phyloP scores from a whole-genome alignment of 1,140 invertebrate genomes.

The Drosophila guanche region DNA sequence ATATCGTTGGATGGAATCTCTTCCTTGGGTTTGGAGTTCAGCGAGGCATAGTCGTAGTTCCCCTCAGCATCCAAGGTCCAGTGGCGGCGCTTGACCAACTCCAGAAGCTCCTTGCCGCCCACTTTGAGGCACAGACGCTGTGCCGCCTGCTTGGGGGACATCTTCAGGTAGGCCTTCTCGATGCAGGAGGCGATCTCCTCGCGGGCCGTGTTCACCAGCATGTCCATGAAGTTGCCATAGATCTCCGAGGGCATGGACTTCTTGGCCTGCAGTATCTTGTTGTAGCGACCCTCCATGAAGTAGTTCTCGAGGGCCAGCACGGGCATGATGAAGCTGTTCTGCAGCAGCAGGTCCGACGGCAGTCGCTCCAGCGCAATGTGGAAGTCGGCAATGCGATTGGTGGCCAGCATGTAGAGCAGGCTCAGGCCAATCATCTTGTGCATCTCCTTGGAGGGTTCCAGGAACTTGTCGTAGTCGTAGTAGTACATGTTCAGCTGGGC shows the following conservation, averaged over 20 bases:
- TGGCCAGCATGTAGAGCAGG: conserved; percentile 96
- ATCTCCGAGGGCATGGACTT: conserved; percentile 96
- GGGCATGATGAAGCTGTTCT: conserved; percentile 96
- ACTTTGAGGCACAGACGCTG: conserved; percentile 94
- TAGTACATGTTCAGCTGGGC: conserved; percentile 98
- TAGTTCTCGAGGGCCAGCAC: conserved; percentile 98
- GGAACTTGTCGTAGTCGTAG: conserved; percentile 96
- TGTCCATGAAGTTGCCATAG: conserved; percentile 99
- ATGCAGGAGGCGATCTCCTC: conserved; percentile 98
- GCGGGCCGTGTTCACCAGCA: conserved; percentile 96
- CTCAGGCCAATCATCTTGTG: conserved; percentile 98
- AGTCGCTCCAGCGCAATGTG: conserved; percentile 98
- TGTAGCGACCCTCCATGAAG: conserved; percentile 99
- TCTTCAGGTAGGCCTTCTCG: conserved; percentile 97
- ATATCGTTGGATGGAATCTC: conserved; percentile 94
- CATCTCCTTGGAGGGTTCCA: conserved; percentile 93
- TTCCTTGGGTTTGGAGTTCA: conserved; percentile 89
- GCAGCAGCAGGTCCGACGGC: conserved; percentile 94
- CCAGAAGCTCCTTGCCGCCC: conserved; percentile 87
- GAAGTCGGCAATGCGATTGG: conserved; percentile 98
- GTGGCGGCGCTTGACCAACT: conserved; percentile 90
- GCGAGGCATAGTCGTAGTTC: conserved; percentile 90
- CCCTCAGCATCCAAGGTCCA: conserved; percentile 92
- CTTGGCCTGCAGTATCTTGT: conserved; percentile 90
- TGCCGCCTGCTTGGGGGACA: conserved; percentile 93